Base-by-base conservation (phyloP, 2,113 vertebrate genomes). In the Saccopteryx bilineata region DNA sequence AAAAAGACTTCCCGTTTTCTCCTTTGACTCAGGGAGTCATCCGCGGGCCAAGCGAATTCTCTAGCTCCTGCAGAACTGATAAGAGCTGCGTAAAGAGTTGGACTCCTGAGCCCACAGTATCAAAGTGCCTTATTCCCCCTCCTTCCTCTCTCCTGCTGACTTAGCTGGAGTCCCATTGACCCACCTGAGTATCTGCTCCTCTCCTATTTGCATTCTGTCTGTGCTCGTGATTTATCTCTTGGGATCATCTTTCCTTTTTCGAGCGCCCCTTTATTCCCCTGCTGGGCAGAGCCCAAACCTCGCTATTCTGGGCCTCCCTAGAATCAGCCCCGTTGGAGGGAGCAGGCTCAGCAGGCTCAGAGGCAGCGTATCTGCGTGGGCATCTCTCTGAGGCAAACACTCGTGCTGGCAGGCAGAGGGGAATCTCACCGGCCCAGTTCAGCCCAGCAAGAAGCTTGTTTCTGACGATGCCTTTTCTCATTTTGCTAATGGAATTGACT, bases 151-250 rank as follows among this genome's bases (percentile, higher is more conserved):
- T 72, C 18, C 28, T 48, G 21, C 61, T 87, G 21, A 28, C 31
- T 33, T 28, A 28, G 52, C 48, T 82, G 28, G 9, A 12, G 11
- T 26, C 58, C 48, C 7, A 0, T 18, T 18, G 56, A 19, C 48
- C 81, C 80, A 61, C 39, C n/a, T 92, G 48, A 21, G 66, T 65
- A 52, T 48, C 60, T 71, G 18, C 54, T 65, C 10, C 75, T 72
- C 68, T 48, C 9, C 19, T 21, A 31, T 84, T 85, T 75, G 81
- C 79, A 23, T 74, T 94, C 65, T 82, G 46, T 87, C 72, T 93
- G 48, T 78, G 71, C 85, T 61, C 65, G 66, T 68, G 31, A 21
- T 48, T 87, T 78, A 72, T 48, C 54, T 86, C 28, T 66, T 26
- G 11, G 61, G 63, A 88, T 88, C 83, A 31, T 31, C 39, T 72